Conservation (phyloP, 2,113 vertebrate genomes). For the Gasterosteus nipponicus region DNA sequence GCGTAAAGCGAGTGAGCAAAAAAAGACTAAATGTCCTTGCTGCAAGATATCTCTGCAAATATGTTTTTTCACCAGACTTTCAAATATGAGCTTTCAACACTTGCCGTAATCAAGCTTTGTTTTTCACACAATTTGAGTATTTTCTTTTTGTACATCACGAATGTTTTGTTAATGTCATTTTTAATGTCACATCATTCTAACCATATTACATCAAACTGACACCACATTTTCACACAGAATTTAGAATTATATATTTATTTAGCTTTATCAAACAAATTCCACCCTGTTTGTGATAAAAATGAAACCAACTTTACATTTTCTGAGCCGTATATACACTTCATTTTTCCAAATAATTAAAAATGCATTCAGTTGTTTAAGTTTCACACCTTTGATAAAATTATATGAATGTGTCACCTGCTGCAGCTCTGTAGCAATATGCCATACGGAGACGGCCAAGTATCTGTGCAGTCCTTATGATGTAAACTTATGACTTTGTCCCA, state of each 20-base stretch:
- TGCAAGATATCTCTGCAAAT: neutral
- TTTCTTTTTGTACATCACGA: neutral
- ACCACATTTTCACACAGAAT: no score
- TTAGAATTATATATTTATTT: no score
- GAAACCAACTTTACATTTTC: neutral
- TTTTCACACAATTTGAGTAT: neutral
- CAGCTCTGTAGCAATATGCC: neutral
- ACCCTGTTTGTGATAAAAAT: neutral
- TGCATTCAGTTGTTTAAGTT: neutral
- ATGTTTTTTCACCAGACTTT: neutral
- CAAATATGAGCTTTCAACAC: neutral
- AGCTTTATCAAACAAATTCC: neutral
- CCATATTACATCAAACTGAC: no score
- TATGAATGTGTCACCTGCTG: constrained; percentile 3
- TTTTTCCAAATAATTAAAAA: neutral
- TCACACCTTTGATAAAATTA: constrained; percentile 1
- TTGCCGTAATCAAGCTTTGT: neutral
- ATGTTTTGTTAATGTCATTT: no score
- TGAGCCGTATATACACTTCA: neutral
- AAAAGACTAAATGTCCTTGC: no score
- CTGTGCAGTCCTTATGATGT: constrained; percentile 18
- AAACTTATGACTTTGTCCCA: constrained; percentile 60
- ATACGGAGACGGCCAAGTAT: constrained; percentile 17
- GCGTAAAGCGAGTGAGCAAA: neutral
- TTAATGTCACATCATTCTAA: no score